phyloP scores from a whole-genome alignment of 2,113 vertebrate genomes.

The Macrotus californicus region DNA sequence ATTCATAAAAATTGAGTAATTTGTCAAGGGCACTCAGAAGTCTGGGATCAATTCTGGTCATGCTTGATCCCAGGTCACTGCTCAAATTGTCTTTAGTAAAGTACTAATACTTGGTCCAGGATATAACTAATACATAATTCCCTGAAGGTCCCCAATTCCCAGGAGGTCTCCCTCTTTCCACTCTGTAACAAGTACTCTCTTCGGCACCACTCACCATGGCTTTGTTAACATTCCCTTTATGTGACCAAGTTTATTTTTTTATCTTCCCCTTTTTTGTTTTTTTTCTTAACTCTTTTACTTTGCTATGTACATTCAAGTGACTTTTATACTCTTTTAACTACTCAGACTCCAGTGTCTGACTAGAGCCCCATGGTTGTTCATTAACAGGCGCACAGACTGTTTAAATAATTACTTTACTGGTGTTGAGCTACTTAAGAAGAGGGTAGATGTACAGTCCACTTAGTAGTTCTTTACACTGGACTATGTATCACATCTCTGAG shows the following conservation, averaged over 20 bases:
- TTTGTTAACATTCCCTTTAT: background rate
- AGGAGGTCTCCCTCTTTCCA: background rate
- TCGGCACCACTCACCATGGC: background rate
- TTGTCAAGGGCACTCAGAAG: background rate
- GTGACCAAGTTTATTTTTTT: conserved; percentile 4
- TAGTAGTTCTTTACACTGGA: background rate
- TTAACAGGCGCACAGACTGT: conserved; percentile 13
- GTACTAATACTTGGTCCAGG: background rate
- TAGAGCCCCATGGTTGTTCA: background rate
- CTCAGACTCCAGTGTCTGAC: background rate
- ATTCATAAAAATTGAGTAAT: background rate
- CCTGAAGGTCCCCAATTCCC: background rate
- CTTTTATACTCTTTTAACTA: background rate
- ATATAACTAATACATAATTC: background rate
- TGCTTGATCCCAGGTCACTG: background rate
- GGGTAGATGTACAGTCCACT: background rate
- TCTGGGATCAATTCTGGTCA: background rate
- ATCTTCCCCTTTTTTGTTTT: background rate
- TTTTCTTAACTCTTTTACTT: background rate
- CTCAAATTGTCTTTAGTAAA: background rate
- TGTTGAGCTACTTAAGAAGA: background rate
- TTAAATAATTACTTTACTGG: conserved; percentile 1
- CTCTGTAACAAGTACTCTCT: background rate
- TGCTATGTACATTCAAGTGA: background rate
- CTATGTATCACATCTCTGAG: background rate